These are phyloP conservation scores for Cheumatopsyche charites DNA, from an alignment of 1,140 invertebrate species.

Conservation along the genomic window DNA sequence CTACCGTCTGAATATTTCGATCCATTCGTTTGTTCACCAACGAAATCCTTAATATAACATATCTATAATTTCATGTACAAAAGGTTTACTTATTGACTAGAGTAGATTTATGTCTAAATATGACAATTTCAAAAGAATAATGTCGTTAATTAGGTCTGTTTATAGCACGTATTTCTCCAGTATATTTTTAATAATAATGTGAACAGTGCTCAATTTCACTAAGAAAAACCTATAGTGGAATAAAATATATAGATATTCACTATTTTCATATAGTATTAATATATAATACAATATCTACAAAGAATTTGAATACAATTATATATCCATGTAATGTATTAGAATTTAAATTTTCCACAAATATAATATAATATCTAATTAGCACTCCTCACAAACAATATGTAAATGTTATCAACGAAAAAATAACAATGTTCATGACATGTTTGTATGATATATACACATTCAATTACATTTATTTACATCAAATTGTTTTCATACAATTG, in stretches of 20 bases:
- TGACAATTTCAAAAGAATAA: slow-evolving; percentile 10
- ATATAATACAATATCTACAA: slow-evolving; percentile 32
- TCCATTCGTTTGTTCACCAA: slow-evolving; percentile 11
- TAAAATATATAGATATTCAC: slow-evolving; percentile 12
- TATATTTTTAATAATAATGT: slow-evolving; percentile 6
- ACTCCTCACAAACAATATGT: slow-evolving; percentile 10
- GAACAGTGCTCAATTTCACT: slow-evolving; percentile 19
- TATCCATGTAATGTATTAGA: not conserved
- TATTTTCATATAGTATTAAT: slow-evolving; percentile 6
- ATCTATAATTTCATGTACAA: slow-evolving; percentile 34
- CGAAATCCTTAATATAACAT: slow-evolving; percentile 21
- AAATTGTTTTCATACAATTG: not conserved
- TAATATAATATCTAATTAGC: slow-evolving; percentile 15
- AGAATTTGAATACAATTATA: slow-evolving; percentile 10
- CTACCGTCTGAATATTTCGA: slow-evolving; percentile 34
- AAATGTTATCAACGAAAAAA: slow-evolving; percentile 18
- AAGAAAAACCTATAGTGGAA: slow-evolving; percentile 15
- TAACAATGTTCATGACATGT: slow-evolving; percentile 9
- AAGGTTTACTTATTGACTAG: slow-evolving; percentile 11
- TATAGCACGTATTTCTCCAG: not conserved
- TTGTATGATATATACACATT: slow-evolving; percentile 8
- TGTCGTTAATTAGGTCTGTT: slow-evolving; percentile 8
- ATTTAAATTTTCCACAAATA: slow-evolving; percentile 1
- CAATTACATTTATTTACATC: slow-evolving; percentile 4
- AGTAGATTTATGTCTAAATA: slow-evolving; percentile 17